These are phyloP conservation scores for Axea sp. DNA, from an alignment of 2,888 invertebrate species.

Conservation along the genomic window DNA sequence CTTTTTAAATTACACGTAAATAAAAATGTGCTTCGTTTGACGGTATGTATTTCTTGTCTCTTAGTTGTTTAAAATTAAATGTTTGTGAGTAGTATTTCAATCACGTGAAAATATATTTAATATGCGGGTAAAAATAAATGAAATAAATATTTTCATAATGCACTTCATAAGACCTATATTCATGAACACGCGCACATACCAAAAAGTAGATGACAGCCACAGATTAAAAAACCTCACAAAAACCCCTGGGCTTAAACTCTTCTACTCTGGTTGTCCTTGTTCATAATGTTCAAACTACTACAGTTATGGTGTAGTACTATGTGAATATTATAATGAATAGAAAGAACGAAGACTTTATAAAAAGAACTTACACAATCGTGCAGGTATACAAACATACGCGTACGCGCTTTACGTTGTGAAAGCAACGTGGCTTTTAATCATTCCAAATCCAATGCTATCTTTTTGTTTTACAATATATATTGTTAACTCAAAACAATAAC, in stretches of 20 bases:
- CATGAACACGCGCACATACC: background rate
- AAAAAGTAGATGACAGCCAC: constrained; percentile 13
- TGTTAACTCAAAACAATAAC: constrained; percentile 7
- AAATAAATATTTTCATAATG: constrained; percentile 1
- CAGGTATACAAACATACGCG: background rate
- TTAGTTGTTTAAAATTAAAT: no score
- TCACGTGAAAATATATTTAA: no score
- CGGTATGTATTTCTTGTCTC: no score
- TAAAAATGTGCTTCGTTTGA: no score
- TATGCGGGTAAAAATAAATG: no score
- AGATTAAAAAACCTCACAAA: constrained; percentile 20
- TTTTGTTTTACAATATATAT: constrained; percentile 9
- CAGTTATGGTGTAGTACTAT: constrained; percentile 18
- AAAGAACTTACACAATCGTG: constrained; percentile 10
- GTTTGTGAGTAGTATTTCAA: no score
- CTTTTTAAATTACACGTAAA: no score
- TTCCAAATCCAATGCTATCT: constrained; percentile 23
- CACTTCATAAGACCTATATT: background rate
- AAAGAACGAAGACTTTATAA: constrained; percentile 16
- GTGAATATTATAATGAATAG: constrained; percentile 18
- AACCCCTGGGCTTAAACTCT: constrained; percentile 23
- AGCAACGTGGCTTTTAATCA: constrained; percentile 26
- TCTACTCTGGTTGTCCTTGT: constrained; percentile 13
- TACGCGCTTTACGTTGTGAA: constrained; percentile 9
- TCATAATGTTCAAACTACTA: constrained; percentile 28